Evolutionary conservation across 2,888 invertebrate genomes (phyloP), one percentile per base, ranked within the genome.

Genomic region (Digitonthophagus gazella): DNA sequence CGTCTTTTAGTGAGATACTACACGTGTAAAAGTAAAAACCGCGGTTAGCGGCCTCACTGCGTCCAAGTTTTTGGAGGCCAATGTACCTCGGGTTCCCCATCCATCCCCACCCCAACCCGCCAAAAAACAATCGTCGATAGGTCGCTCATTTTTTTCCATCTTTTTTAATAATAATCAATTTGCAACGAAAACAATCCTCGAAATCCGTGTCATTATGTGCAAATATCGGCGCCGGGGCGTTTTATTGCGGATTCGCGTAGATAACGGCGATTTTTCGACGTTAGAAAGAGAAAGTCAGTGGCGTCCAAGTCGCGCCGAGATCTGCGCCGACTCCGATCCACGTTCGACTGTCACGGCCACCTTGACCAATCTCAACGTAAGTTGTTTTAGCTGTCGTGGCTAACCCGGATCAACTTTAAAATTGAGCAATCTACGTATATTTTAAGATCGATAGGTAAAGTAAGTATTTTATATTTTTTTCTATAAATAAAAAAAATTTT

Each of bases 321-420:
- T 15, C 15, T 67, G 58, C 76, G 67, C 68, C 64, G 28, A 44
- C 28, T 5, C 28, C 8, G 28, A 11, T 6, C 6, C 6, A 5
- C 68, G 55, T 64, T 61, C 79, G 77, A 77, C 63, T 75, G 74
- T 73, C 77, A 74, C 74, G 76, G 77, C 80, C 79, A 80, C 80
- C 81, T 81, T 81, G 81, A 81, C 81, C 81, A 81, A 81, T 81
- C 81, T 80, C 81, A 81, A 81, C 80, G 75, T 79, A 80, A 81
- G 74, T 78, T 76, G 78, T 77, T 77, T 76, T 78, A 76, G 75
- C 75, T 75, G 71, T 73, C 8, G 2, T n/a, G 14, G 15, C n/a
- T n/a, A 18, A 20, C 61, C 15, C 20, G 16, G 61, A n/a, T 61
- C n/a, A 16, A 61, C 16, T 57, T 15, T 57, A 15, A 57, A 57